phyloP scores from a whole-genome alignment of 2,113 vertebrate species.

The Plotosus lineatus region DNA sequence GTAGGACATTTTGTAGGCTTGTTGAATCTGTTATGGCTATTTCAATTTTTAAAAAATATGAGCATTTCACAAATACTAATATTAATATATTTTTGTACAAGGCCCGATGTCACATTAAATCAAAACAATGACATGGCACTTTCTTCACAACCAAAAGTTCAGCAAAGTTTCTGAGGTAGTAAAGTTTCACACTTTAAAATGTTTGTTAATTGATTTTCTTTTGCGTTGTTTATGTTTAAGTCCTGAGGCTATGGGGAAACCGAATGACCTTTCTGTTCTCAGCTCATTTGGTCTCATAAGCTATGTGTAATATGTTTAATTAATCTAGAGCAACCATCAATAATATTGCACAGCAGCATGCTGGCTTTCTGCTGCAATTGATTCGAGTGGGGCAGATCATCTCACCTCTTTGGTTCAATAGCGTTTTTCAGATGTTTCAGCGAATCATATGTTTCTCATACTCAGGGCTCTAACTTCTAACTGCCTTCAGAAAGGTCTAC shows the following conservation, averaged over 20 bases:
- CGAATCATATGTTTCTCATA: neutral
- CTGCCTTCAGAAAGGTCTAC: neutral
- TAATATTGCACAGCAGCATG: neutral
- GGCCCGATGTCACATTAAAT: too few relatives aligned
- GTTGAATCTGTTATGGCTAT: too few relatives aligned
- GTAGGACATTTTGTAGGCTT: too few relatives aligned
- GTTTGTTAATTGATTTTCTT: neutral
- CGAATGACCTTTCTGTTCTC: neutral
- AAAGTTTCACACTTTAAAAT: neutral
- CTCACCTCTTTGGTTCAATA: neutral
- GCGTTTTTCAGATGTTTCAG: neutral
- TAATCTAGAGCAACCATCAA: neutral
- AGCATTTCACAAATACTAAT: too few relatives aligned
- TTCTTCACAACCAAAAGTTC: neutral
- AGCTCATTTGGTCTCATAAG: slow-evolving; percentile 11
- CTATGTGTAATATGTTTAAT: neutral
- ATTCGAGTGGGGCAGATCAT: neutral
- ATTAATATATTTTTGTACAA: too few relatives aligned
- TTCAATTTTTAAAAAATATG: too few relatives aligned
- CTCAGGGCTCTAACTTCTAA: neutral
- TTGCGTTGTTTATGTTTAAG: neutral
- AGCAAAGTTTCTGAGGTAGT: neutral
- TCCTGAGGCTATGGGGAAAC: neutral
- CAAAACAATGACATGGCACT: neutral
- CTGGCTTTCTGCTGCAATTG: neutral